Base-by-base conservation (phyloP, 2,888 invertebrate genomes). In the Lymantria monacha region DNA sequence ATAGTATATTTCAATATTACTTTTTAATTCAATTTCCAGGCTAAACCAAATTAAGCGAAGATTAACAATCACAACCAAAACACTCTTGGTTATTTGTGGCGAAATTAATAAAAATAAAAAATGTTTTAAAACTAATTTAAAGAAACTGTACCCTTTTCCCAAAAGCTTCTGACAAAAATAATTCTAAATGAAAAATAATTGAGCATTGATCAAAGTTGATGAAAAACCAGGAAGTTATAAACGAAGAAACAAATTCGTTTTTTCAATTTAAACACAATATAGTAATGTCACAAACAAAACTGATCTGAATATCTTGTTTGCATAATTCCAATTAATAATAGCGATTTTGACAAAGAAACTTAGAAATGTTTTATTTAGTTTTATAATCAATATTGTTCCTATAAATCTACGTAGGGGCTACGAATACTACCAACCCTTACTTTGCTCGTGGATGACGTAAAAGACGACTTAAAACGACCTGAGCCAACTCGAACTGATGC, bases 241-340 rank as follows among this genome's bases (percentile, higher is more conserved):
- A 57, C 44, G 11, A 52, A 52, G 47, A 5, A 53, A 53, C 44
- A 50, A 56, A 58, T 58, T 44, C 14, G 40, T 49, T 46, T 44
- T 55, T 49, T 58, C 47, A 53, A 63, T 50, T 56, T 57, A 46
- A 48, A 47, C 49, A 51, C 45, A 48, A 49, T 53, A 58, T 48
- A 51, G 37, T 63, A 64, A 69, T 58, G 68, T 72, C 70, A 64
- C 5, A 2, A 51, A 68, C 65, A 59, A 49, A 75, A 72, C 70
- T 54, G 63, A 56, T 59, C 53, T 58, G 53, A 53, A 48, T 51
- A 51, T 48, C 68, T 76, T 71, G 64, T 86, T 85, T 77, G 74
- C 84, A 85, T 85, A 84, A 83, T 83, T 85, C 72, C 78, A 83
- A 85, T 86, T 85, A 83, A 81, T 79, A 73, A 77, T 69, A 73